Percentiles rank a stretch among this genome's conserved stretches.
These are phyloP conservation scores for Latrodectus hesperus DNA, from an alignment of 2,888 invertebrate species.

Conservation along the genomic window DNA sequence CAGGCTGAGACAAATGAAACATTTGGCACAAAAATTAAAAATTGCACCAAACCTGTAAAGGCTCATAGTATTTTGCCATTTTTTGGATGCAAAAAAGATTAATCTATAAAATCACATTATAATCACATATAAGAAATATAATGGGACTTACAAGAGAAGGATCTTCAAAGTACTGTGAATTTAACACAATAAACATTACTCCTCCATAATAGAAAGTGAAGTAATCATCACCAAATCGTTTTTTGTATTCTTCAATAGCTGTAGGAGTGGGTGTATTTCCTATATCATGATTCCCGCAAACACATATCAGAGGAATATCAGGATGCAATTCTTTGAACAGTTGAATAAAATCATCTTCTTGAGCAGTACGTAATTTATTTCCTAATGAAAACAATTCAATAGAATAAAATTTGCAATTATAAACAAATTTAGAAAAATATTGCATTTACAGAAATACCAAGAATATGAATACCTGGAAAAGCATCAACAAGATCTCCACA, in stretches of 20 bases:
- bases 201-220: constrained; percentile 77
- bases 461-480: constrained; percentile 73
- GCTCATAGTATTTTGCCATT: too few relatives aligned
- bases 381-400: constrained; percentile 33
- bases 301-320: constrained; percentile 76
- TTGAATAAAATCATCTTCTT: constrained; percentile 75
- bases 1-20: too few relatives aligned
- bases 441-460: background rate
- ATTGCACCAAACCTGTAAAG: too few relatives aligned
- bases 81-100: background rate
- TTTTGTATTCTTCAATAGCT: constrained; percentile 72
- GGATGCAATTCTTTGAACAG: constrained; percentile 75
- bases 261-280: constrained; percentile 76
- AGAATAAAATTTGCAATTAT: background rate
- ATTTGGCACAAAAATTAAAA: too few relatives aligned
- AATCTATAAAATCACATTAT: background rate
- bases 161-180: constrained; percentile 76
- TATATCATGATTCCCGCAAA: constrained; percentile 78
- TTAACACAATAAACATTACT: constrained; percentile 77
- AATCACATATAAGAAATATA: background rate
- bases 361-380: constrained; percentile 72
- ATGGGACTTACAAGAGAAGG: constrained; percentile 70
- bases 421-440: background rate
- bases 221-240: constrained; percentile 76
- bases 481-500: constrained; percentile 78